A percentile compares a stretch with the other conserved stretches of the same genome.
These are phyloP conservation scores for Oncopodura yosiiana DNA, from an alignment of 1,140 invertebrate genomes.

Conservation along the genomic window DNA sequence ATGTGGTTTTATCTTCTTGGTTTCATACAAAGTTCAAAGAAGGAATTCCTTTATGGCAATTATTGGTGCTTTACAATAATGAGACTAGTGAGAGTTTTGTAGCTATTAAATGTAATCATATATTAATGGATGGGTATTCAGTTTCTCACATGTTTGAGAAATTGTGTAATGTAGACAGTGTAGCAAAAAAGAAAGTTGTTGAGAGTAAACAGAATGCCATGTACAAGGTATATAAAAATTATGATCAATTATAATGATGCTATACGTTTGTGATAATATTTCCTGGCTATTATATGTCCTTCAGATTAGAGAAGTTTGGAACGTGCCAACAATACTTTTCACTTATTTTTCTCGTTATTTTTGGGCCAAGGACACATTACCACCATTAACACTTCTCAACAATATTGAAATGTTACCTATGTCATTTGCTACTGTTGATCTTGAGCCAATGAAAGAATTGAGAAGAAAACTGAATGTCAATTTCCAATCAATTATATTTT, in stretches of 20 bases:
- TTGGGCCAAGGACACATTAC: conserved; percentile 6
- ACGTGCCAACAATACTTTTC: background rate
- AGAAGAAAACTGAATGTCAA: conserved; percentile 11
- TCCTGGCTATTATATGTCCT: no score
- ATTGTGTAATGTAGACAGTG: conserved; percentile 2
- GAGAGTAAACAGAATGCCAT: background rate
- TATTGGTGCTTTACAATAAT: conserved; percentile 4
- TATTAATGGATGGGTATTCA: conserved; percentile 16
- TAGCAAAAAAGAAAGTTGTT: background rate
- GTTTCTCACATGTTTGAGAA: conserved; percentile 13
- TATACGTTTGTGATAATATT: background rate
- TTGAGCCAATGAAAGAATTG: conserved; percentile 4
- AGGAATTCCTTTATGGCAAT: conserved; percentile 14
- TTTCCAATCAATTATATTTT: conserved; percentile 17
- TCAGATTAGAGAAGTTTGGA: background rate
- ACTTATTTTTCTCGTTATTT: background rate
- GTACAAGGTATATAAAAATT: no score
- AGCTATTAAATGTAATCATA: conserved; percentile 7
- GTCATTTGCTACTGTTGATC: conserved; percentile 1
- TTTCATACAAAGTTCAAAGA: conserved; percentile 7
- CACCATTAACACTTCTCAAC: background rate
- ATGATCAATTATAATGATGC: background rate
- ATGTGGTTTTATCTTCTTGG: conserved; percentile 2
- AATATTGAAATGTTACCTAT: conserved; percentile 23
- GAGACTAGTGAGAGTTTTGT: background rate